Evolutionary conservation across 2,113 vertebrate species (phyloP), one percentile per base, ranked within the genome.

Genomic region (Lepus europaeus): DNA sequence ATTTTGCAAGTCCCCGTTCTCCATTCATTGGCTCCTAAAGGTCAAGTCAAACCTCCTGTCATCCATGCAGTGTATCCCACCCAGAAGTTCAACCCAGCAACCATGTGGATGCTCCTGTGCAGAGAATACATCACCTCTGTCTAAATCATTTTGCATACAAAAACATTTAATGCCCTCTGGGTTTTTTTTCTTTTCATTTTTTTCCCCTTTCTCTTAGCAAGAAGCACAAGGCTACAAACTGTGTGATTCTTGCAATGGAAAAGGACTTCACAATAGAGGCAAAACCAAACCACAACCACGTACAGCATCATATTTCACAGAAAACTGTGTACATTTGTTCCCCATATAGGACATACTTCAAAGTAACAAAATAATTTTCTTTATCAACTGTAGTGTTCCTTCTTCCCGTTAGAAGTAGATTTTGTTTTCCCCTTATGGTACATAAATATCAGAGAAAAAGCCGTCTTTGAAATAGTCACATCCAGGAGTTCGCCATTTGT

Each of bases 371-470:
- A 98, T 97, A 97, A 97, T 72, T 72, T 76, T 74, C 97, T 97
- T 97, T 94, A 98, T 98, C 97, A 97, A 97, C 94, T 94, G 97
- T 97, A 98, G 96, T 97, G 97, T 97, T 98, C 98, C 95, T 98
- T 98, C 98, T 97, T 98, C 98, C 97, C 94, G 0, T 97, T 93
- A 98, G 97, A 98, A 98, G 98, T 83, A 96, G 97, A 78, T 76
- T 20, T 97, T 97, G 94, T 88, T 97, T 90, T 78, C 95, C 97
- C 93, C 96, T 95, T 96, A 90, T 98, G 97, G 97, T 97, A 98
- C 97, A 98, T 98, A 98, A 98, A 99, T 98, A 99, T 96, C 94
- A 98, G 98, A 98, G 98, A 98, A 98, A 45, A 98, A 98, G 86
- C 85, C 96, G 98, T 98, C 98, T 98, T 98, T 98, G 95, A 97